Conservation (phyloP, 2,797 vertebrate genomes). For the Manis javanica region DNA sequence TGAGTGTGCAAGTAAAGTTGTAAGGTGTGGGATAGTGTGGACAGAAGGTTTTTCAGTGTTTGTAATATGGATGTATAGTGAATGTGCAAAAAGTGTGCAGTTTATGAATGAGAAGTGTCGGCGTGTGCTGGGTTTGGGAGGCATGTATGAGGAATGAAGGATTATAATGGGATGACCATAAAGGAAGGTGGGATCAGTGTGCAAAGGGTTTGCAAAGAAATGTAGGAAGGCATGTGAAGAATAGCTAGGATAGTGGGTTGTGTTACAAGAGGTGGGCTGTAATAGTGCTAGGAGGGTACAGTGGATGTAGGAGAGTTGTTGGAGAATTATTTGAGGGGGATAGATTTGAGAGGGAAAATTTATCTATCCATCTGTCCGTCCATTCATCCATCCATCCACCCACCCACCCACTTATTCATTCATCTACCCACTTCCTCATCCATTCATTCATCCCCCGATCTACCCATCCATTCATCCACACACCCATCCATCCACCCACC, state of each 20-base stretch:
- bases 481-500: neutral
- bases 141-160: neutral
- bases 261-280: neutral
- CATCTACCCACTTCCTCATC: neutral
- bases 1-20: neutral
- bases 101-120: neutral
- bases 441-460: neutral
- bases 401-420: too few relatives aligned
- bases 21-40: neutral
- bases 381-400: neutral
- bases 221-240: neutral
- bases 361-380: neutral
- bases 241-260: neutral
- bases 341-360: neutral
- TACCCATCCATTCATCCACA: neutral
- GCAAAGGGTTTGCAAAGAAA: neutral
- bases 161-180: neutral
- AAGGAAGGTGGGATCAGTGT: neutral
- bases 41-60: neutral
- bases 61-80: neutral
- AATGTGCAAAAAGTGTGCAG: neutral
- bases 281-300: neutral
- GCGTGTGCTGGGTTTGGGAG: neutral
- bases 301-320: neutral
- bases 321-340: conserved; percentile 1